Evolutionary conservation across 2,113 vertebrate genomes (phyloP).

Genomic region (Cephalopholis sonnerati): DNA sequence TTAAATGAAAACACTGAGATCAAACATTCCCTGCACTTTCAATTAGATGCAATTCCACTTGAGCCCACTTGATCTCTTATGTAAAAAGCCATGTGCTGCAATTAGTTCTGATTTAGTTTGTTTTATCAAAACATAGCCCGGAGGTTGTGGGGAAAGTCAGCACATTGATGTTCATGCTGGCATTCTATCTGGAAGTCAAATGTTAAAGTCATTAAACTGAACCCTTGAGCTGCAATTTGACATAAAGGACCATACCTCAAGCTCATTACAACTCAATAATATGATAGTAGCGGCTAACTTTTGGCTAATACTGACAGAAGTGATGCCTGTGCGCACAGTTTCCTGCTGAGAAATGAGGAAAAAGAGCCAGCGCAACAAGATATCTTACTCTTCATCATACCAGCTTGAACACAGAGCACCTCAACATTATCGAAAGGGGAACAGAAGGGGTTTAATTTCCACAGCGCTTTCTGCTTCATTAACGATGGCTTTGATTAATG

Average conservation of each 20-base stretch:
- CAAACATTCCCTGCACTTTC: conserved; percentile 63
- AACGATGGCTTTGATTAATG: conserved; percentile 85
- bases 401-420: conserved; percentile 31
- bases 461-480: conserved; percentile 78
- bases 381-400: conserved; percentile 35
- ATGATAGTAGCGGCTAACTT: not conserved
- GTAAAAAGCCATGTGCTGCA: conserved; percentile 60
- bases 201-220: conserved; percentile 43
- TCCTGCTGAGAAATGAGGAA: conserved; percentile 9
- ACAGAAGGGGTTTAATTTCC: conserved; percentile 78
- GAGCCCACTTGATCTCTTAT: conserved; percentile 67
- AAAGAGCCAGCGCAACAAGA: conserved; percentile 4
- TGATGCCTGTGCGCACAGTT: not conserved
- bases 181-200: conserved; percentile 45
- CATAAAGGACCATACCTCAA: not conserved
- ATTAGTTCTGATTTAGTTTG: conserved; percentile 64
- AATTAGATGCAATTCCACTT: conserved; percentile 61
- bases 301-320: not conserved
- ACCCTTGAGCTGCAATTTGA: conserved; percentile 22
- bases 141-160: conserved; percentile 43
- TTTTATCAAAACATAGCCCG: conserved; percentile 68
- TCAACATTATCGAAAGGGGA: conserved; percentile 68
- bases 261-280: not conserved
- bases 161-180: conserved; percentile 23
- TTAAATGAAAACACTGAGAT: conserved; percentile 65